phyloP scores from a whole-genome alignment of 2,888 invertebrate genomes.

The Augiades crinisus region DNA sequence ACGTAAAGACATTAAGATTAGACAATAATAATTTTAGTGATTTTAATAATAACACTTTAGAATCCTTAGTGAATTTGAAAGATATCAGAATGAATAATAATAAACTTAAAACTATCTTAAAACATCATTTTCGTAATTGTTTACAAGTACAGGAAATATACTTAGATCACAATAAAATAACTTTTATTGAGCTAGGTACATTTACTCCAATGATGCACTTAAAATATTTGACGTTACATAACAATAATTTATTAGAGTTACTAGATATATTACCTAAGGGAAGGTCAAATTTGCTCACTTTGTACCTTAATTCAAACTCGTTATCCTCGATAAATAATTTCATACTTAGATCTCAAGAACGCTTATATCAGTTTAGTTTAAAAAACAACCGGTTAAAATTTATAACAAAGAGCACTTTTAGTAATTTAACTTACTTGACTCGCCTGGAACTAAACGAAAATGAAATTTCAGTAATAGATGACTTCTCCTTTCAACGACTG shows the following conservation, averaged over 20 bases:
- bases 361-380: conserved; percentile 90
- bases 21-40: conserved; percentile 92
- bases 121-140: conserved; percentile 89
- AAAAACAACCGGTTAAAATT: conserved; percentile 88
- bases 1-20: conserved; percentile 89
- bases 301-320: conserved; percentile 90
- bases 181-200: conserved; percentile 89
- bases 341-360: conserved; percentile 89
- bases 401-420: conserved; percentile 87
- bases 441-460: conserved; percentile 90
- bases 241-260: conserved; percentile 88
- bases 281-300: conserved; percentile 85
- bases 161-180: conserved; percentile 92
- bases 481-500: conserved; percentile 89
- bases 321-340: conserved; percentile 87
- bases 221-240: conserved; percentile 92
- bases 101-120: conserved; percentile 86
- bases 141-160: conserved; percentile 90
- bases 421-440: conserved; percentile 87
- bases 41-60: conserved; percentile 89
- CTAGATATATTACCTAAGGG: conserved; percentile 90
- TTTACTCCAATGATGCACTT: conserved; percentile 87
- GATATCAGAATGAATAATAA: conserved; percentile 93
- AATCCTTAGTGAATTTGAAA: conserved; percentile 85
- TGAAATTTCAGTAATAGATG: conserved; percentile 89